Evolutionary conservation across 2,888 invertebrate species (phyloP).

Genomic region (Microdon myrmicae): DNA sequence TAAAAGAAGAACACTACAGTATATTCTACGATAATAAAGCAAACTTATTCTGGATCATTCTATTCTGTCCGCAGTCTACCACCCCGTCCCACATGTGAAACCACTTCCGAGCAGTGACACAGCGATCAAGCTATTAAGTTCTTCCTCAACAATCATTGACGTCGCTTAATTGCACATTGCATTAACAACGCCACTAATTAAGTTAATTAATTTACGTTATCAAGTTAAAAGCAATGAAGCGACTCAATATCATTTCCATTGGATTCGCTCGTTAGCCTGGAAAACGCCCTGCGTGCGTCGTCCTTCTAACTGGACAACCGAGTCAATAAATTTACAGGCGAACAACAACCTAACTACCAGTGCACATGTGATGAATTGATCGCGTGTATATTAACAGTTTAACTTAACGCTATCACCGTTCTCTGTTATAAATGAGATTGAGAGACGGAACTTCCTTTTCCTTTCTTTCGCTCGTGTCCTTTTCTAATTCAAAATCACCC

Average conservation of each 20-base stretch:
- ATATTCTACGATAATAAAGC: no score
- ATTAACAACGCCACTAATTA: conserved; percentile 30
- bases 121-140: no score
- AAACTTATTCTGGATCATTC: no score
- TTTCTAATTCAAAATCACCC: conserved; percentile 13
- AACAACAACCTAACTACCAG: conserved; percentile 11
- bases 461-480: conserved; percentile 6
- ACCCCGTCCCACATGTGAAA: no score
- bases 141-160: no score
- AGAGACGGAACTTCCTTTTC: conserved; percentile 16
- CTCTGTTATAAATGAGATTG: conserved; percentile 30
- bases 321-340: conserved; percentile 40
- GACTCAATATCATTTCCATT: conserved; percentile 38
- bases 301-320: conserved; percentile 47
- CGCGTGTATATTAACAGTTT: conserved; percentile 45
- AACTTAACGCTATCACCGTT: conserved; percentile 45
- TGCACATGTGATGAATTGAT: conserved; percentile 35
- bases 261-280: conserved; percentile 18
- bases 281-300: neutral
- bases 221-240: conserved; percentile 42
- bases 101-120: no score
- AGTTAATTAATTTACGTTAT: conserved; percentile 44
- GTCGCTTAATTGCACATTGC: no score
- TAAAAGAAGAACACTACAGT: no score
- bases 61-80: no score